These are phyloP conservation scores for Eustalomyia histrio DNA, from an alignment of 2,888 invertebrate species.

Conservation along the genomic window DNA sequence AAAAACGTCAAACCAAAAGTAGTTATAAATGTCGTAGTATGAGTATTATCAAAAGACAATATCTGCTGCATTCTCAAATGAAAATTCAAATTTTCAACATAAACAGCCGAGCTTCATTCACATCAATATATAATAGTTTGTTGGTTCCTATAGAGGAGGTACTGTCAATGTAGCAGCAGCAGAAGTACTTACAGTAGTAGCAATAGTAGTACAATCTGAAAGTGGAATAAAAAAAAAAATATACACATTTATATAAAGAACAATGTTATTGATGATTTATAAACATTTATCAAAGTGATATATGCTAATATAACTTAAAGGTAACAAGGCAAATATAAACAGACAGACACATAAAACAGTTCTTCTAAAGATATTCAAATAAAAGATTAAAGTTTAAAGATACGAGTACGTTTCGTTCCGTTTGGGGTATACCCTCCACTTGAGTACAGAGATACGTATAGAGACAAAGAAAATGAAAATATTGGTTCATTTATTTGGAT, in stretches of 20 bases:
- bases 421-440: slow-evolving; percentile 30
- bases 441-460: slow-evolving; percentile 37
- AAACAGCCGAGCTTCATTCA: background rate
- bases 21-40: slow-evolving; percentile 3
- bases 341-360: background rate
- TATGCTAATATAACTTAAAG: slow-evolving; percentile 60
- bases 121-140: background rate
- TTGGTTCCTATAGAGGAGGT: background rate
- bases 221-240: slow-evolving; percentile 22
- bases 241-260: slow-evolving; percentile 19
- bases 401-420: too few species aligned
- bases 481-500: slow-evolving; percentile 53
- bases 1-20: background rate
- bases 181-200: background rate
- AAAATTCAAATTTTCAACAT: background rate
- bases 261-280: slow-evolving; percentile 68
- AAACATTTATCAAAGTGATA: slow-evolving; percentile 67
- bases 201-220: slow-evolving; percentile 33
- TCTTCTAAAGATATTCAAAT: slow-evolving; percentile 50
- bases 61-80: slow-evolving; percentile 1
- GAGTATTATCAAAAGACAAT: background rate
- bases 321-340: slow-evolving; percentile 17
- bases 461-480: slow-evolving; percentile 55
- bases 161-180: background rate
- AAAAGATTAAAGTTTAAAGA: slow-evolving; percentile 56